These are phyloP conservation scores for Ichneumoninae sp. DNA, from an alignment of 2,888 invertebrate genomes.

Conservation along the genomic window DNA sequence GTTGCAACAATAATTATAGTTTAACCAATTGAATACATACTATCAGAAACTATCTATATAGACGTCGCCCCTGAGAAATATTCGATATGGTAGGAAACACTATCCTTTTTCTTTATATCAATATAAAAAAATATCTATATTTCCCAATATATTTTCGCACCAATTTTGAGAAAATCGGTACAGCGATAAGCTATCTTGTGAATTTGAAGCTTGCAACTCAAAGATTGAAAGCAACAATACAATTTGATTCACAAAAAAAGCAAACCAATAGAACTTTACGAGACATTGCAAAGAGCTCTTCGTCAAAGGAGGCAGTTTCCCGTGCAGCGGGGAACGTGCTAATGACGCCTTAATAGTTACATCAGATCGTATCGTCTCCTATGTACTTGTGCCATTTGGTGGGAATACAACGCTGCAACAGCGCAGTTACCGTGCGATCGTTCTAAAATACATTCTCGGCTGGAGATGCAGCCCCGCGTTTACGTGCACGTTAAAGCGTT, in stretches of 20 bases:
- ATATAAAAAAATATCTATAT: too few relatives aligned
- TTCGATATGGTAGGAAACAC: too few relatives aligned
- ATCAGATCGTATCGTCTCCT: constrained; percentile 1
- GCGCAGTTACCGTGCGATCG: constrained; percentile 40
- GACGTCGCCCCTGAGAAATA: too few relatives aligned
- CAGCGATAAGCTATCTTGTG: not conserved
- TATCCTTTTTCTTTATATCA: too few relatives aligned
- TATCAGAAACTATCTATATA: too few relatives aligned
- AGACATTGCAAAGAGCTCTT: not conserved
- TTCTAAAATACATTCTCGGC: constrained; percentile 64
- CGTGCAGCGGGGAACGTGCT: not conserved
- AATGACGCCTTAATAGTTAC: constrained; percentile 11
- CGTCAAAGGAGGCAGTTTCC: constrained; percentile 7
- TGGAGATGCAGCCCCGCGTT: constrained; percentile 64
- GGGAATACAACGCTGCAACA: constrained; percentile 9
- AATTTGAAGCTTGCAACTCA: not conserved
- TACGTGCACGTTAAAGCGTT: constrained; percentile 68
- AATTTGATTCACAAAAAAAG: not conserved
- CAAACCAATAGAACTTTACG: not conserved
- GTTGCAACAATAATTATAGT: too few relatives aligned
- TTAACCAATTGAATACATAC: too few relatives aligned
- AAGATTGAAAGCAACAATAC: not conserved
- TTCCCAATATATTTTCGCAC: not conserved
- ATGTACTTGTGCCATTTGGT: constrained; percentile 20
- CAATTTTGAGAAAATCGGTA: not conserved